phyloP scores from a whole-genome alignment of 2,113 vertebrate species.

The Takifugu bimaculatus region DNA sequence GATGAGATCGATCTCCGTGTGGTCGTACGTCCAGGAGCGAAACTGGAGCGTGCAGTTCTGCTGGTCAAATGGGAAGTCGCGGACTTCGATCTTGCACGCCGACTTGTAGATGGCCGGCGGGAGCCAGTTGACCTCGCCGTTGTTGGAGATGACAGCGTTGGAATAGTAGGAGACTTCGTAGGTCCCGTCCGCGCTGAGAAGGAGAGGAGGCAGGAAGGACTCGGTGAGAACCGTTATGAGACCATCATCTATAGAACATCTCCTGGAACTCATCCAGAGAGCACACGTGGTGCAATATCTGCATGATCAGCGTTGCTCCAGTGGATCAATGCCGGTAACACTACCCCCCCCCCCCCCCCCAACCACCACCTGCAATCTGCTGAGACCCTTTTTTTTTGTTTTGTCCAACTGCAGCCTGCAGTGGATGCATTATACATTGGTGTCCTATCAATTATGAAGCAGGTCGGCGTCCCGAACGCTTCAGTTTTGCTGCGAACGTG shows the following conservation, averaged over 20 bases:
- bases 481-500: conserved; percentile 35
- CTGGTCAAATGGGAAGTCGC: conserved; percentile 81
- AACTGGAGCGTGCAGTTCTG: conserved; percentile 82
- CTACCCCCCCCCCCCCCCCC: neutral
- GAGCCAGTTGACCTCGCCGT: conserved; percentile 77
- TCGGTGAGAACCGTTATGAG: neutral
- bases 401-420: conserved; percentile 29
- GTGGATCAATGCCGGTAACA: conserved; percentile 13
- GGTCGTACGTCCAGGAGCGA: conserved; percentile 81
- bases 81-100: conserved; percentile 79
- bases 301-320: neutral
- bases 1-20: conserved; percentile 79
- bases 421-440: conserved; percentile 62
- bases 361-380: conserved; percentile 38
- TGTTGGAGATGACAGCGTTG: conserved; percentile 76
- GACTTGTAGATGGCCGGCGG: conserved; percentile 82
- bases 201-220: neutral
- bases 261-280: neutral
- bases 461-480: conserved; percentile 47
- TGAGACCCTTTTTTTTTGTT: conserved; percentile 29
- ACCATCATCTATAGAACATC: neutral
- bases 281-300: neutral
- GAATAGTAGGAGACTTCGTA: conserved; percentile 82
- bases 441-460: conserved; percentile 62
- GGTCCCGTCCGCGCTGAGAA: conserved; percentile 75